Evolutionary conservation across 1,140 invertebrate genomes (phyloP).

Genomic region (Zaprionus tsacasi): DNA sequence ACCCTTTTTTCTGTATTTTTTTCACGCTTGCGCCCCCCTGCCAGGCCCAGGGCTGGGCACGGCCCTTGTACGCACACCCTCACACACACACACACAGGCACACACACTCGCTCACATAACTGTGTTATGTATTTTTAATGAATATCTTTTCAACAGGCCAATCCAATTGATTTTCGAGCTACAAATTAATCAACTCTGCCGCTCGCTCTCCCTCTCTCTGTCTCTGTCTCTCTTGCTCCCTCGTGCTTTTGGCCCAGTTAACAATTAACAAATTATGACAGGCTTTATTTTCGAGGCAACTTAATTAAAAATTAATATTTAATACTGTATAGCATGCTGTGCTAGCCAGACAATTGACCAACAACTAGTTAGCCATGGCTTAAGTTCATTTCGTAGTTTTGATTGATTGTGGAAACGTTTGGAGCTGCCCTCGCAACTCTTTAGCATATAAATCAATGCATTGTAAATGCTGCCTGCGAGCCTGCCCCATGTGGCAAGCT

Average conservation of each 20-base stretch:
- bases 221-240: too few species aligned
- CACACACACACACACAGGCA: not conserved
- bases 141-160: conserved; percentile 65
- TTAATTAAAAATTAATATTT: conserved; percentile 80
- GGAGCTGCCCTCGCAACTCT: conserved; percentile 18
- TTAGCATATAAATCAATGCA: conserved; percentile 76
- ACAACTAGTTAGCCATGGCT: conserved; percentile 60
- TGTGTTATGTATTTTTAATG: conserved; percentile 72
- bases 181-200: conserved; percentile 65
- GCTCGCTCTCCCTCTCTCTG: not conserved
- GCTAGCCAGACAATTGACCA: conserved; percentile 15
- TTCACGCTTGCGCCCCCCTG: conserved; percentile 22
- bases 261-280: conserved; percentile 72
- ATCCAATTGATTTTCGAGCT: conserved; percentile 46
- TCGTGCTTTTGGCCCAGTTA: conserved; percentile 61
- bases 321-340: conserved; percentile 42
- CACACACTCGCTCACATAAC: not conserved
- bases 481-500: conserved; percentile 19
- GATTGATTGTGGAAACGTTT: not conserved
- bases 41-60: conserved; percentile 10
- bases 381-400: conserved; percentile 1
- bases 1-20: conserved; percentile 51
- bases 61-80: not conserved
- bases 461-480: conserved; percentile 29
- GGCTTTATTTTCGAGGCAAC: conserved; percentile 42